Base-by-base conservation (phyloP, 1,140 invertebrate species). In the Drosophila sturtevanti region DNA sequence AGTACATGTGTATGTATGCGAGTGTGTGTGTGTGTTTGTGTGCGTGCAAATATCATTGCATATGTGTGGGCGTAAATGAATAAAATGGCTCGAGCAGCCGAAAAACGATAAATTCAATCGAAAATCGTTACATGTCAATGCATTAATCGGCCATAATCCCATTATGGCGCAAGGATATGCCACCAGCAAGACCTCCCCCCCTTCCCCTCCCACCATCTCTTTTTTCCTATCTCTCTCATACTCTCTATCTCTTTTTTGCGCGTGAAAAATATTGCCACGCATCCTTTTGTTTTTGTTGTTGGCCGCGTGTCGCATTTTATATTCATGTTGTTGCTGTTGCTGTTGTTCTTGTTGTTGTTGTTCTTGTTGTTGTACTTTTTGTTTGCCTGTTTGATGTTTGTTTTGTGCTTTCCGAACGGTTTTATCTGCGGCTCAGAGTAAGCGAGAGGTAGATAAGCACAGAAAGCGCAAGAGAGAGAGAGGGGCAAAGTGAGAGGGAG, bases 111-210 rank as follows among this genome's bases (percentile, higher is more conserved):
- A 89, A 91, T 91, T 91, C 90, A 91, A 91, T 91, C 87, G 90
- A 90, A 91, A 91, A 91, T 91, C 90, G 90, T 91, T 91, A 89
- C 90, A 91, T 91, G 90, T 91, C 90, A 91, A 91, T 91, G 90
- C 90, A 89, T 91, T 91, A 91, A 91, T 91, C 90, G 90, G 76
- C 80, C 86, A 91, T 91, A 91, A 91, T 91, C 90, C 90, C 90
- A 91, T 91, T 91, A 91, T 90, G 90, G 87, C 77, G 77, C 80
- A 89, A 89, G 85, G 85, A 89, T 89, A 89, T 89, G 81, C 68
- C 69, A 48, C 41, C 41, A 48, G 41, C 16, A 48, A 21, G 16
- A 10, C 41, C 16, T 16, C 41, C 9, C 41, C 9, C 6, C 11
- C 41, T 16, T 10, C 38, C 61, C 38, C 68, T 41, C 80, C n/a